Evolutionary conservation across 2,797 vertebrate species (phyloP).

Genomic region (Acomys russatus): DNA sequence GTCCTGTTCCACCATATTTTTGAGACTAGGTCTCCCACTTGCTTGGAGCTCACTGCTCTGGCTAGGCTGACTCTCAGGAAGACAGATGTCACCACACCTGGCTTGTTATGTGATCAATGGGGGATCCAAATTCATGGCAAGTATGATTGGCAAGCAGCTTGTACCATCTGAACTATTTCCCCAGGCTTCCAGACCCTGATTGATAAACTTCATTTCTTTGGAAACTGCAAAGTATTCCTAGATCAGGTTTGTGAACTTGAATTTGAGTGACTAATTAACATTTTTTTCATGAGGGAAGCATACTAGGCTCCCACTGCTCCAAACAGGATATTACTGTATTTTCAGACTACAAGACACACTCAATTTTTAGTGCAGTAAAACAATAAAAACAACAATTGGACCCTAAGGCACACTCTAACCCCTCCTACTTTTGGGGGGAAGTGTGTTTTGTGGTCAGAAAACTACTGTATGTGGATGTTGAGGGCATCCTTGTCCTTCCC

Average conservation of each 20-base stretch:
- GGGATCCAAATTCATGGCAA: not conserved
- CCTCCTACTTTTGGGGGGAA: no score
- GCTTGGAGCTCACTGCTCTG: not conserved
- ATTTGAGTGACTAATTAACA: not conserved
- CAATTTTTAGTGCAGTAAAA: no score
- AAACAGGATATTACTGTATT: not conserved
- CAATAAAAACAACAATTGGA: no score
- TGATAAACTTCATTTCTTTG: slow-evolving; percentile 18
- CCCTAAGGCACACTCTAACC: no score
- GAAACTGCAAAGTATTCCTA: not conserved
- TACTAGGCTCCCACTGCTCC: not conserved
- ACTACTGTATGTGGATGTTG: not conserved
- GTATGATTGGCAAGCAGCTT: not conserved
- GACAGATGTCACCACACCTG: not conserved
- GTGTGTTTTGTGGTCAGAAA: no score
- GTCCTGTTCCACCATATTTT: not conserved
- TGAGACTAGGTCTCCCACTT: not conserved
- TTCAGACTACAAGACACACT: no score
- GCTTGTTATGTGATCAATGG: not conserved
- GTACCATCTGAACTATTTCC: not conserved
- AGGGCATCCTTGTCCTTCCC: not conserved
- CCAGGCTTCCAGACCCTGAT: not conserved
- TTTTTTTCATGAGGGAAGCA: slow-evolving; percentile 4
- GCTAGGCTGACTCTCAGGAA: not conserved
- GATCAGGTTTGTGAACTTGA: not conserved